phyloP scores from a whole-genome alignment of 2,113 vertebrate species.

The Sapajus apella region DNA sequence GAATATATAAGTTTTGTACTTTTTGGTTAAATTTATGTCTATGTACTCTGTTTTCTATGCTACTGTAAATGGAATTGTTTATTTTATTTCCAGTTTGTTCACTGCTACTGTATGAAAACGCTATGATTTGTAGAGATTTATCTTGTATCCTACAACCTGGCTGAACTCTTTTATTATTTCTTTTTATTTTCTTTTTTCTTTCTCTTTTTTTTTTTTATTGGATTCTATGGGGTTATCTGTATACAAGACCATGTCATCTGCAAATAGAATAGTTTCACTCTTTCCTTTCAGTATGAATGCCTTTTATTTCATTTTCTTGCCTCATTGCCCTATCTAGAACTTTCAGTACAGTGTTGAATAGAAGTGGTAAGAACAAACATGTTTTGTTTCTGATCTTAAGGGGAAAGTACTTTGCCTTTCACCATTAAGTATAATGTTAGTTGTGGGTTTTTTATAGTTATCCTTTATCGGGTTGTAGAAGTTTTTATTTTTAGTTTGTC shows the following conservation, averaged over 20 bases:
- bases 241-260: background rate
- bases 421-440: background rate
- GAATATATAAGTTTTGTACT: background rate
- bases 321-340: background rate
- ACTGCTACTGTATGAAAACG: background rate
- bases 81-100: background rate
- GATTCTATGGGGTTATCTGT: background rate
- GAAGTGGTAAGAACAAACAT: background rate
- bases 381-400: background rate
- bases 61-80: background rate
- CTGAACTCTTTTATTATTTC: background rate
- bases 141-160: background rate
- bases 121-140: background rate
- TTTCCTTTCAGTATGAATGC: background rate
- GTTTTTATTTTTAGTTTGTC: background rate
- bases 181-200: background rate
- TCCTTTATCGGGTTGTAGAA: background rate
- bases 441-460: background rate
- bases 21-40: background rate
- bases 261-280: background rate
- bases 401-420: background rate
- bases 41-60: background rate
- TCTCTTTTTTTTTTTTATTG: background rate
- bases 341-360: background rate
- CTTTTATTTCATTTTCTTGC: background rate